A percentile compares a stretch with the other conserved stretches of the same genome.
phyloP scores from a whole-genome alignment of 1,140 invertebrate genomes.

The Lepidurus arcticus region DNA sequence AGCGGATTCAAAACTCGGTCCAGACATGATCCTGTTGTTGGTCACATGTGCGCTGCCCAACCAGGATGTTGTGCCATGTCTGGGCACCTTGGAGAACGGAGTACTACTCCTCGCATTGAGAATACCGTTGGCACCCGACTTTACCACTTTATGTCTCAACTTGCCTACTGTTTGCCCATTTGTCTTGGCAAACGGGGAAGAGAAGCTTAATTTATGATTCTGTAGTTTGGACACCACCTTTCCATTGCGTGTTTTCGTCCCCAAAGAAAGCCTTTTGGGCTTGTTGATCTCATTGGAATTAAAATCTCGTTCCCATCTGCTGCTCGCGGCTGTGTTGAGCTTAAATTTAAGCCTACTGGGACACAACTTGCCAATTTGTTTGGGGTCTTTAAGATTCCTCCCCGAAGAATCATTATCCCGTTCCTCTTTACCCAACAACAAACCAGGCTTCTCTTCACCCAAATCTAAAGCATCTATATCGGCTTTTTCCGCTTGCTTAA shows the following conservation, averaged over 20 bases:
- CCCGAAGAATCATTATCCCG: background rate
- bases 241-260: background rate
- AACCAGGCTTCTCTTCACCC: slow-evolving; percentile 16
- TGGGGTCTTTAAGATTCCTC: background rate
- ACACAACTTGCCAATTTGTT: background rate
- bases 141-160: background rate
- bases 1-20: background rate
- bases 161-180: background rate
- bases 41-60: background rate
- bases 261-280: background rate
- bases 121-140: background rate
- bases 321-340: background rate
- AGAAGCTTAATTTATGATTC: background rate
- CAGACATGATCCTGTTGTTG: background rate
- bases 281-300: background rate
- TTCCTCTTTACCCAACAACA: background rate
- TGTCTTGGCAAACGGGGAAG: background rate
- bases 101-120: background rate
- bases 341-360: slow-evolving; percentile 4
- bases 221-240: background rate
- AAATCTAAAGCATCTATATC: slow-evolving; percentile 13
- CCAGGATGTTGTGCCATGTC: background rate
- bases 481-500: background rate
- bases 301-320: background rate
- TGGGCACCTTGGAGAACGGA: background rate